These are phyloP conservation scores for Trichoplusia ni DNA, from an alignment of 1,140 invertebrate species.

Conservation along the genomic window DNA sequence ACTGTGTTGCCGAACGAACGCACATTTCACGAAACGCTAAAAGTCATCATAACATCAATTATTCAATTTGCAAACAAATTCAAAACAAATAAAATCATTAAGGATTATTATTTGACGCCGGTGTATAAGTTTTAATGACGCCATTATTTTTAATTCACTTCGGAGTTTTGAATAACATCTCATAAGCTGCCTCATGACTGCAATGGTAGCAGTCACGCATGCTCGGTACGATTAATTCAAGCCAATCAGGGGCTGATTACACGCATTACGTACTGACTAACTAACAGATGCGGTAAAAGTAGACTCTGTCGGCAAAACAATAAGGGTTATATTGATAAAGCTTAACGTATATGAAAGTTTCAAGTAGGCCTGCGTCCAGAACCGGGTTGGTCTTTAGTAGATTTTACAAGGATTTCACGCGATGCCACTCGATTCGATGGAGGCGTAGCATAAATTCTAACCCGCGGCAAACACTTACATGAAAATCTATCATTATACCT, in stretches of 20 bases:
- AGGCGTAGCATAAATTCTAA: constrained; percentile 51
- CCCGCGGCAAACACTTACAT: constrained; percentile 40
- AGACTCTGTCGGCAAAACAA: constrained; percentile 41
- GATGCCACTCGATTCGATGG: constrained; percentile 54
- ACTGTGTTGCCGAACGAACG: neutral
- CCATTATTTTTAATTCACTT: constrained; percentile 77
- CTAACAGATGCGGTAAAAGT: constrained; percentile 43
- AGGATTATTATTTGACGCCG: constrained; percentile 45
- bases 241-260: constrained; percentile 79
- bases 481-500: constrained; percentile 41
- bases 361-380: constrained; percentile 14
- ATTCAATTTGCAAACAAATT: constrained; percentile 18
- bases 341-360: neutral
- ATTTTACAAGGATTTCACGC: constrained; percentile 63
- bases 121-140: constrained; percentile 74
- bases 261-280: constrained; percentile 73
- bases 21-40: neutral
- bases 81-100: constrained; percentile 32
- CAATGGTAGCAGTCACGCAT: constrained; percentile 78
- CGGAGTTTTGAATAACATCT: constrained; percentile 60
- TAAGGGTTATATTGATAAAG: constrained; percentile 38
- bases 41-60: constrained; percentile 25
- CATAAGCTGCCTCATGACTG: constrained; percentile 63
- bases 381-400: constrained; percentile 40
- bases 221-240: constrained; percentile 75